Percentiles rank a stretch among this genome's conserved stretches.
Evolutionary conservation across 2,113 vertebrate species (phyloP).

Genomic region (Ardeotis arabs): DNA sequence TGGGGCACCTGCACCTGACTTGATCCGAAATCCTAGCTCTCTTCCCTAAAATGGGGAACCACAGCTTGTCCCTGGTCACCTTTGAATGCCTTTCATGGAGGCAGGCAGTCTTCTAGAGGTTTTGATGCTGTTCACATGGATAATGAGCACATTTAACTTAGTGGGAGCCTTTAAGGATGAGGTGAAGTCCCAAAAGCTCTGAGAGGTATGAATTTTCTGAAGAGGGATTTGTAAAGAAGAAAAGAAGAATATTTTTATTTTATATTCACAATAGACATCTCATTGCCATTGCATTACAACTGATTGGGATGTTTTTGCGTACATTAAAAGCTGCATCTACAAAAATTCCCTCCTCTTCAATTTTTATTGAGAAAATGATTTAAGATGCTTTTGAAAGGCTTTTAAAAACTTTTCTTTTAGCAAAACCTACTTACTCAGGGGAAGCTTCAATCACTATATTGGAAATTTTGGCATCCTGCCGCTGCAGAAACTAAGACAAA

Average conservation of each 20-base stretch:
- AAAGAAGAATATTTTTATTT: neutral
- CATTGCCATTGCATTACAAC: neutral
- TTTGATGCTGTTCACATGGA: neutral
- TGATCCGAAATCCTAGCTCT: neutral
- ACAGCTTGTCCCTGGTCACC: neutral
- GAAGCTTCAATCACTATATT: neutral
- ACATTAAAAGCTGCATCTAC: neutral
- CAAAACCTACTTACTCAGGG: neutral
- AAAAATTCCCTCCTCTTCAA: neutral
- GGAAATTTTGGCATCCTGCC: neutral
- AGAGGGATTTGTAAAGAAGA: neutral
- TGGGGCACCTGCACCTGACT: neutral
- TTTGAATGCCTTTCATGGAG: neutral
- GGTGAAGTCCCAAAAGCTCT: neutral
- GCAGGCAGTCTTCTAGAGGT: neutral
- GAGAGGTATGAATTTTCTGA: neutral
- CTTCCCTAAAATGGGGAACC: neutral
- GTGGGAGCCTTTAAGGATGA: neutral
- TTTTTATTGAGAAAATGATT: neutral
- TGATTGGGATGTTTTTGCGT: neutral
- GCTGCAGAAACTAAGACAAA: neutral
- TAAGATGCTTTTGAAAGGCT: neutral
- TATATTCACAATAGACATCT: neutral
- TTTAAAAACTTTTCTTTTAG: neutral
- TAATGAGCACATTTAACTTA: neutral